These are phyloP conservation scores for Euura lappo DNA, from an alignment of 1,140 invertebrate species.

Conservation along the genomic window DNA sequence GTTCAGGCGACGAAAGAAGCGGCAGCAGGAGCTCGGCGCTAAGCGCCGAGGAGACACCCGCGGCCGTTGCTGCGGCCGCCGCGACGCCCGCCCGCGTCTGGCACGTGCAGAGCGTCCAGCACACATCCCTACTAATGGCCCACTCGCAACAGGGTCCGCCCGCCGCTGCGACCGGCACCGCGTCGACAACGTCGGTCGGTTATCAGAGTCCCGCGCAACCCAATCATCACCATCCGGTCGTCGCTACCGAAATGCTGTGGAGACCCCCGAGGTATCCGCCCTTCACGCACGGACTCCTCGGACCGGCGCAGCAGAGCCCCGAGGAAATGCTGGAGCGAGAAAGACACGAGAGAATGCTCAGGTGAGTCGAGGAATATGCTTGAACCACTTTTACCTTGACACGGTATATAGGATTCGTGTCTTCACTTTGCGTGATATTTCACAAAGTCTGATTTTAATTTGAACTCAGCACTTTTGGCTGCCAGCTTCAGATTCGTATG, in stretches of 20 bases:
- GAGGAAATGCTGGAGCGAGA: conserved; percentile 53
- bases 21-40: conserved; percentile 70
- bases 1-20: conserved; percentile 73
- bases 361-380: conserved; percentile 40
- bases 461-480: too few species aligned
- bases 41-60: conserved; percentile 63
- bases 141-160: conserved; percentile 53
- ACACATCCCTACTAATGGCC: conserved; percentile 65
- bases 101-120: conserved; percentile 64
- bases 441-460: neutral
- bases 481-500: neutral
- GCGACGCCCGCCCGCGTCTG: conserved; percentile 59
- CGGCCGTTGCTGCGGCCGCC: conserved; percentile 23
- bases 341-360: conserved; percentile 55
- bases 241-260: conserved; percentile 53
- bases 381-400: neutral
- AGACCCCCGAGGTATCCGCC: conserved; percentile 49
- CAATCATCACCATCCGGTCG: conserved; percentile 45
- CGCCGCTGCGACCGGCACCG: conserved; percentile 33
- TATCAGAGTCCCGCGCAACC: conserved; percentile 37
- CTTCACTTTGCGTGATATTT: too few species aligned
- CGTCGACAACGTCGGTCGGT: conserved; percentile 33
- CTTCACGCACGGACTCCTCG: conserved; percentile 40
- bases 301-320: conserved; percentile 42
- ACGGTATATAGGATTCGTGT: too few species aligned